phyloP scores from a whole-genome alignment of 2,113 vertebrate species.

The Ploceus nigricollis region DNA sequence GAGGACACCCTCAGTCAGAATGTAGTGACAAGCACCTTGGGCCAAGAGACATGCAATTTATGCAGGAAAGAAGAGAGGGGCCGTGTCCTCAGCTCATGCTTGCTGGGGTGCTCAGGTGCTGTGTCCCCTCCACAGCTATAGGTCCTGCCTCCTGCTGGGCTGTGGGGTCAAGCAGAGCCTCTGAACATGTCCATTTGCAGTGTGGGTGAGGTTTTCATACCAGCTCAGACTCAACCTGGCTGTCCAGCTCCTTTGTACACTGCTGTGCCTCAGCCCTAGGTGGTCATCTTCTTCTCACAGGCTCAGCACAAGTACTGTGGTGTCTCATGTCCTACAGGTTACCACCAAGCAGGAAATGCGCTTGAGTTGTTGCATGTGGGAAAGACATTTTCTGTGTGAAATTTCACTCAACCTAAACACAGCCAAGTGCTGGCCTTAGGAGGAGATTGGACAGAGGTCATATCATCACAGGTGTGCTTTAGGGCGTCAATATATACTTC shows the following conservation, averaged over 20 bases:
- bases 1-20: background rate
- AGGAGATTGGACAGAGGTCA: background rate
- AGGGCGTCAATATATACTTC: background rate
- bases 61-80: background rate
- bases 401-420: background rate
- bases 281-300: background rate
- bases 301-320: fast-evolving
- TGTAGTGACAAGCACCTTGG: background rate
- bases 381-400: background rate
- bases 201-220: background rate
- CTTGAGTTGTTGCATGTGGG: background rate
- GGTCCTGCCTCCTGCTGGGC: background rate
- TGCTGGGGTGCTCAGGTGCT: background rate
- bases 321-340: background rate
- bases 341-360: background rate
- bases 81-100: background rate
- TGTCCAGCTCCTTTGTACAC: background rate
- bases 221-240: background rate
- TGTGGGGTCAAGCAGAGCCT: background rate
- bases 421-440: background rate
- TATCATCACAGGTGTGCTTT: background rate
- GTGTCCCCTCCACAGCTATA: background rate
- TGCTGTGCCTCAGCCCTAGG: background rate
- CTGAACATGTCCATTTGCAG: fast-evolving
- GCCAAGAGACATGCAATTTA: background rate